Percentiles rank a stretch among this genome's conserved stretches.
These are phyloP conservation scores for Galbula dea DNA, from an alignment of 2,113 vertebrate species.

Conservation along the genomic window DNA sequence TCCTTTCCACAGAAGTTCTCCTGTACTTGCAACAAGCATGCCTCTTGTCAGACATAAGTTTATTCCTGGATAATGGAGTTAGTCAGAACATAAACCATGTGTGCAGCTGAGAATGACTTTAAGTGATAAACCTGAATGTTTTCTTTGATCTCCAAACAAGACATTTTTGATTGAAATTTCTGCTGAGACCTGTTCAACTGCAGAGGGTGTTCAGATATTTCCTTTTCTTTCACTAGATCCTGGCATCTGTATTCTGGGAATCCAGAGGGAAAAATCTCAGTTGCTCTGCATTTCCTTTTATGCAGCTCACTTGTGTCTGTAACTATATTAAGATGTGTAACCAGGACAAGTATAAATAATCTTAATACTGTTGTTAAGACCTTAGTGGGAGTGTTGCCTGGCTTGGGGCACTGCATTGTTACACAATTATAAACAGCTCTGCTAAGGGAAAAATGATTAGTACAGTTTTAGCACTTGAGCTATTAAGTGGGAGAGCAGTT, in stretches of 20 bases:
- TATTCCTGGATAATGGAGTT: not conserved
- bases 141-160: not conserved
- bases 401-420: not conserved
- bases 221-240: not conserved
- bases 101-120: not conserved
- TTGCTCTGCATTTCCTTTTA: not conserved
- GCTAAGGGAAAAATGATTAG: not conserved
- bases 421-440: not conserved
- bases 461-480: not conserved
- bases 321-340: not conserved
- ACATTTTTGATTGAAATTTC: not conserved
- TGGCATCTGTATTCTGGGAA: not conserved
- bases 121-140: not conserved
- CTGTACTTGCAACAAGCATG: fast-evolving
- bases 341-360: not conserved
- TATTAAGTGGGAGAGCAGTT: not conserved
- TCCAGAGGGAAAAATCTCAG: not conserved
- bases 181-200: not conserved
- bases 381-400: not conserved
- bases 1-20: not conserved
- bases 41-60: not conserved
- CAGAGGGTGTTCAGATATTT: not conserved
- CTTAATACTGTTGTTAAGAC: not conserved
- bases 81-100: not conserved
- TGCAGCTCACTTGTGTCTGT: not conserved